These are phyloP conservation scores for Drosophila anomalata DNA, from an alignment of 2,888 invertebrate genomes.

Conservation along the genomic window DNA sequence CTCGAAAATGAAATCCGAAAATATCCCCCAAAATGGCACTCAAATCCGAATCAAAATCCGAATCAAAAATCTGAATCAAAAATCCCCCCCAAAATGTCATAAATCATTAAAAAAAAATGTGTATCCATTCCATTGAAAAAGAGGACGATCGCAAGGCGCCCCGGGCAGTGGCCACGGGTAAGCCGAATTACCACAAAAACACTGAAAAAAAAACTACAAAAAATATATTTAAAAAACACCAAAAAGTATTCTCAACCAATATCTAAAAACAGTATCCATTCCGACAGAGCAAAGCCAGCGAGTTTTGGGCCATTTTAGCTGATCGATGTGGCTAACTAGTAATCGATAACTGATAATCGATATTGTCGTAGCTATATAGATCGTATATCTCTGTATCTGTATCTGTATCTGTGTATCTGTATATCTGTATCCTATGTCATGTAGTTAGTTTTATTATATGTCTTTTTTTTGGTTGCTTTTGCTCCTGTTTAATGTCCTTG, in stretches of 20 bases:
- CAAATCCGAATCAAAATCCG: conserved; percentile 21
- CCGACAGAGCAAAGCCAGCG: conserved; percentile 16
- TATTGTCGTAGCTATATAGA: conserved; percentile 2
- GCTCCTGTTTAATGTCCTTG: conserved; percentile 8
- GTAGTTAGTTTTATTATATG: conserved; percentile 15
- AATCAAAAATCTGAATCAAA: conserved; percentile 19
- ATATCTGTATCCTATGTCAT: neutral
- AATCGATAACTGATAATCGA: neutral
- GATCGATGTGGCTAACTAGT: neutral
- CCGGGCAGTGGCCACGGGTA: conserved; percentile 75
- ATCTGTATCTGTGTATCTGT: neutral
- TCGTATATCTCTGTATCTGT: neutral
- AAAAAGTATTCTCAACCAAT: neutral
- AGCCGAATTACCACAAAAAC: conserved; percentile 51
- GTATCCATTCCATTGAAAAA: conserved; percentile 41
- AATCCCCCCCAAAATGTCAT: neutral
- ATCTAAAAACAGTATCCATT: conserved; percentile 5
- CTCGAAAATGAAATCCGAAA: conserved; percentile 15
- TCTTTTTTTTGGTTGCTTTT: conserved; percentile 1
- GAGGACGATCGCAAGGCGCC: conserved; percentile 79
- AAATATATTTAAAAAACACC: conserved; percentile 3
- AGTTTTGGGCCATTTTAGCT: conserved; percentile 18
- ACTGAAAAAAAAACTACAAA: conserved; percentile 12
- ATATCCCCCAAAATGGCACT: conserved; percentile 21
- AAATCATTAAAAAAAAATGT: neutral